A percentile compares a stretch with the other conserved stretches of the same genome.
Evolutionary conservation across 2,888 invertebrate genomes (phyloP).

Genomic region (Erpobdella octoculata): DNA sequence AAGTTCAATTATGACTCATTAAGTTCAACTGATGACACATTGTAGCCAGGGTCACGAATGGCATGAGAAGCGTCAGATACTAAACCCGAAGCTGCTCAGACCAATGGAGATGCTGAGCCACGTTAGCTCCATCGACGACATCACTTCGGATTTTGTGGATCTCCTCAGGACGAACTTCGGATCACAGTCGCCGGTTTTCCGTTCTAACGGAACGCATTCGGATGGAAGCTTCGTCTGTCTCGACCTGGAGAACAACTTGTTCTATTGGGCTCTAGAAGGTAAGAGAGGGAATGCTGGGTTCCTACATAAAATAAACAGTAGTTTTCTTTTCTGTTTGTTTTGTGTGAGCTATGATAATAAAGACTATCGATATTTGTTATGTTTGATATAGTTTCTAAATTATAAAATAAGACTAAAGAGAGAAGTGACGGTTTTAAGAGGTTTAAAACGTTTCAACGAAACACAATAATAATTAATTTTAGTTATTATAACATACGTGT

Average conservation of each 20-base stretch:
- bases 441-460: too few species aligned
- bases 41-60: conserved; percentile 50
- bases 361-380: neutral
- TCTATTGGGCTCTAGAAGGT: conserved; percentile 53
- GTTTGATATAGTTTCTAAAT: neutral
- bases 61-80: conserved; percentile 46
- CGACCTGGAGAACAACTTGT: conserved; percentile 46
- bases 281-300: conserved; percentile 33
- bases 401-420: too few species aligned
- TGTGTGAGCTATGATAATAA: neutral
- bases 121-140: conserved; percentile 44
- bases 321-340: neutral
- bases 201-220: conserved; percentile 19
- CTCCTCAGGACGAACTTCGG: conserved; percentile 36
- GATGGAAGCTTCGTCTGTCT: conserved; percentile 41
- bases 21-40: neutral
- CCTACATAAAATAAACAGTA: neutral
- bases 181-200: too few species aligned
- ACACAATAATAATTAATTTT: neutral
- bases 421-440: too few species aligned
- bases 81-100: conserved; percentile 48
- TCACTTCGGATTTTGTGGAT: conserved; percentile 46
- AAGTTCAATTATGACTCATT: too few species aligned
- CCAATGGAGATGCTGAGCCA: conserved; percentile 46
- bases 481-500: too few species aligned